phyloP scores from a whole-genome alignment of 2,888 invertebrate species.

The Cenopis cana region DNA sequence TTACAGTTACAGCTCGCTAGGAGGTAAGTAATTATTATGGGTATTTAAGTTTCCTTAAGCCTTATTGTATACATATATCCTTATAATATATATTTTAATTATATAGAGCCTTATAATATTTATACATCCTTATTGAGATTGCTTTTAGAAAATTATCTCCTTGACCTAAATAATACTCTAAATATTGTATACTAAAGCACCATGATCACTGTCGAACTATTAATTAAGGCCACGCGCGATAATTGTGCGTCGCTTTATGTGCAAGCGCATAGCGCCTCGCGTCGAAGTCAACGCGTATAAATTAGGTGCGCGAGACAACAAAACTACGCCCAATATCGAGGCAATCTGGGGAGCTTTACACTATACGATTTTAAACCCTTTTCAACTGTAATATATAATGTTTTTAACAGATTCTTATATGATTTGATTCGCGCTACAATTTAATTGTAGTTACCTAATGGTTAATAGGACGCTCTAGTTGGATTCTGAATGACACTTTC shows the following conservation, averaged over 20 bases:
- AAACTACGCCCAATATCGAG: slow-evolving; percentile 76
- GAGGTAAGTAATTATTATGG: too few species aligned
- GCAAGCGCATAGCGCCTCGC: slow-evolving; percentile 71
- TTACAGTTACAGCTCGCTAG: too few species aligned
- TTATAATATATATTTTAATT: too few species aligned
- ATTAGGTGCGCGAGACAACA: slow-evolving; percentile 76
- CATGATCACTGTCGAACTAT: not conserved
- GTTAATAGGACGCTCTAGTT: too few species aligned
- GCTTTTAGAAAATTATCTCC: too few species aligned
- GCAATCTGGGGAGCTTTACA: slow-evolving; percentile 67
- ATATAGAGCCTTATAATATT: too few species aligned
- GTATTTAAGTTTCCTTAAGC: too few species aligned
- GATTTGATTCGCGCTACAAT: not conserved
- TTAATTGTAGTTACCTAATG: too few species aligned
- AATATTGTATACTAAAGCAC: not conserved
- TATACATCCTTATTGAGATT: too few species aligned
- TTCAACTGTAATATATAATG: too few species aligned
- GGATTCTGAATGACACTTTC: too few species aligned
- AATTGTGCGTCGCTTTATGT: slow-evolving; percentile 48
- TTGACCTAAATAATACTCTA: not conserved
- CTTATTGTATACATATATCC: too few species aligned
- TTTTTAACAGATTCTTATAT: not conserved
- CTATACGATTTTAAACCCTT: slow-evolving; percentile 55
- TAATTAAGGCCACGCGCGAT: slow-evolving; percentile 20
- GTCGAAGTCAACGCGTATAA: slow-evolving; percentile 78